Evolutionary conservation across 2,888 invertebrate species (phyloP).

Genomic region (Drosophila suboccidentalis): DNA sequence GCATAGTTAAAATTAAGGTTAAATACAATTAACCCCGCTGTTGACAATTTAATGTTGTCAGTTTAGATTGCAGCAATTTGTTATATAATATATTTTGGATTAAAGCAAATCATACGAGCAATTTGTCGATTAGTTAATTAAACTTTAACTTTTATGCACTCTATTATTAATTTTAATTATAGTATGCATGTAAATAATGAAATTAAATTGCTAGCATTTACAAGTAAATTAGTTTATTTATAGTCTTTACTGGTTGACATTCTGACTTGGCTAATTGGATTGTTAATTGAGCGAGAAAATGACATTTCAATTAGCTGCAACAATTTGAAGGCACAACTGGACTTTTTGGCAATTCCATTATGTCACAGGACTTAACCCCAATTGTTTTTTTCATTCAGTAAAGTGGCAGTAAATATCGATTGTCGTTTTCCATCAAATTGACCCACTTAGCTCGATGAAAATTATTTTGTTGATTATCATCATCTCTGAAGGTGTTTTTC

Average conservation of each 20-base stretch:
- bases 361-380: slow-evolving; percentile 4
- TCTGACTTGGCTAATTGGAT: slow-evolving; percentile 25
- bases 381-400: slow-evolving; percentile 8
- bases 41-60: not conserved
- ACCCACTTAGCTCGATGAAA: slow-evolving; percentile 51
- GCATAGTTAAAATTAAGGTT: slow-evolving; percentile 21
- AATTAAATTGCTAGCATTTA: not conserved
- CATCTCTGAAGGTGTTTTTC: slow-evolving; percentile 4
- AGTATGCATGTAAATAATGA: slow-evolving; percentile 2
- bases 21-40: slow-evolving; percentile 20
- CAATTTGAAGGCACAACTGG: slow-evolving; percentile 2
- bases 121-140: slow-evolving; percentile 10
- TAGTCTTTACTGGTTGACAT: not conserved
- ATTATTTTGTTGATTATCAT: slow-evolving; percentile 28
- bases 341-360: not conserved
- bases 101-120: not conserved
- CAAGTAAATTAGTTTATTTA: slow-evolving; percentile 6
- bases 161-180: not conserved
- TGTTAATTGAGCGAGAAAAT: slow-evolving; percentile 31
- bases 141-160: not conserved
- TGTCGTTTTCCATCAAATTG: slow-evolving; percentile 26
- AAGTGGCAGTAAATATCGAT: slow-evolving; percentile 20
- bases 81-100: not conserved
- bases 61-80: slow-evolving; percentile 1
- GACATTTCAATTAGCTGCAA: slow-evolving; percentile 52